These are phyloP conservation scores for Aradophagus sp. DNA, from an alignment of 1,140 invertebrate species.

Conservation along the genomic window DNA sequence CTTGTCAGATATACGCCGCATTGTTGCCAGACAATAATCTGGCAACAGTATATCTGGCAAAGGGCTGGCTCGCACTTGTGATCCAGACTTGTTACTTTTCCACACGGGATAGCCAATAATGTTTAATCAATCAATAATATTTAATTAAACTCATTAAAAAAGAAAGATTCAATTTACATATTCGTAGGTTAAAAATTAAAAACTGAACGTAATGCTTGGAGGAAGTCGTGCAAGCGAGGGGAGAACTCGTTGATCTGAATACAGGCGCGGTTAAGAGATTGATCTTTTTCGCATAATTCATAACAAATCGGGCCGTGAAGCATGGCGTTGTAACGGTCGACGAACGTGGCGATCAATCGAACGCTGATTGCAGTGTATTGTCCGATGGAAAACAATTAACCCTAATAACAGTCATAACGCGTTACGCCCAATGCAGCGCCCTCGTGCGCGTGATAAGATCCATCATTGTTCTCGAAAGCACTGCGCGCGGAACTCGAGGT, in stretches of 20 bases:
- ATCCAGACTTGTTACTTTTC: too few relatives aligned
- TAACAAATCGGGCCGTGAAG: conserved; percentile 54
- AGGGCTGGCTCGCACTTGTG: too few relatives aligned
- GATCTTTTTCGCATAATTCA: conserved; percentile 57
- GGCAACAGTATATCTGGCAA: too few relatives aligned
- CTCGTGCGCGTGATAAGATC: conserved; percentile 49
- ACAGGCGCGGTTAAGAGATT: conserved; percentile 39
- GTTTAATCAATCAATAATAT: too few relatives aligned
- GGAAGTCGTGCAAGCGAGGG: too few relatives aligned
- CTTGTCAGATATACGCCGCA: too few relatives aligned
- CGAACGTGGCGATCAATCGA: conserved; percentile 57
- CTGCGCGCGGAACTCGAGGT: conserved; percentile 34
- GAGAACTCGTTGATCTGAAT: conserved; percentile 37
- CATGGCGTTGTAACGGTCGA: conserved; percentile 57
- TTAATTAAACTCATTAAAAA: too few relatives aligned
- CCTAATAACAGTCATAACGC: conserved; percentile 61
- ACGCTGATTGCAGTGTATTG: conserved; percentile 58
- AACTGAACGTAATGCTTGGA: too few relatives aligned
- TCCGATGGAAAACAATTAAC: conserved; percentile 62
- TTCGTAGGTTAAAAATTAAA: too few relatives aligned
- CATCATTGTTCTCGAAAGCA: conserved; percentile 57
- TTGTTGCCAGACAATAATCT: too few relatives aligned
- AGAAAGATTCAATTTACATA: too few relatives aligned
- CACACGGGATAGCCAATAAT: too few relatives aligned
- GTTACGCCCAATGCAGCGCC: conserved; percentile 55